Percentiles rank a stretch among this genome's conserved stretches.
Evolutionary conservation across 2,797 vertebrate species (phyloP).

Genomic region (Vireo griseus): DNA sequence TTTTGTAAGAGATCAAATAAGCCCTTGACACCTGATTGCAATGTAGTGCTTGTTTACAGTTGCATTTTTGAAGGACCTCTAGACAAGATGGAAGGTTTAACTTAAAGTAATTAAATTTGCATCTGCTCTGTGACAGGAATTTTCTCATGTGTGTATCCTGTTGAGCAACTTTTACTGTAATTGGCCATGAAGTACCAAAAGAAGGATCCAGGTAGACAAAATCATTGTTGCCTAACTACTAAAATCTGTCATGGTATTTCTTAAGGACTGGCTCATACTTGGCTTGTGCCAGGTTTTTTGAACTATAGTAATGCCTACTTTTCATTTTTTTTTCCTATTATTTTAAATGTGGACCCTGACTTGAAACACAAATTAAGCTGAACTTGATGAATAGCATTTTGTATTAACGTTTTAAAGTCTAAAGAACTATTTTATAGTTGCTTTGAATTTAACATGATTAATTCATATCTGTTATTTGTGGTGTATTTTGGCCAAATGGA

Average conservation of each 20-base stretch:
- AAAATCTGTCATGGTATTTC: slow-evolving; percentile 62
- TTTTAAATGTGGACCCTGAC: background rate
- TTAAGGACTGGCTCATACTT: slow-evolving; percentile 11
- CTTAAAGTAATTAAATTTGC: slow-evolving; percentile 95
- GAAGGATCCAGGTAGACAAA: slow-evolving; percentile 65
- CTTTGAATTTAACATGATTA: background rate
- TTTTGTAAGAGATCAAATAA: slow-evolving; percentile 92
- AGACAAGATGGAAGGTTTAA: slow-evolving; percentile 89
- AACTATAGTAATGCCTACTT: background rate
- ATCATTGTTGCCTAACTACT: slow-evolving; percentile 47
- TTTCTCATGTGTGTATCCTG: slow-evolving; percentile 59
- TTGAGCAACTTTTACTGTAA: slow-evolving; percentile 69
- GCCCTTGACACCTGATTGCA: slow-evolving; percentile 91
- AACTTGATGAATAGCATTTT: background rate
- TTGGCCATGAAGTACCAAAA: slow-evolving; percentile 66
- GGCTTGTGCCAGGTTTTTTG: slow-evolving; percentile 1
- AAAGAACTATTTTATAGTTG: background rate
- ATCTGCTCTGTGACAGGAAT: slow-evolving; percentile 88
- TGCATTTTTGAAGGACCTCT: slow-evolving; percentile 80
- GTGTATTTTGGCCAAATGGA: background rate
- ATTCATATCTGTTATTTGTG: background rate
- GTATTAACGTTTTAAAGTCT: background rate
- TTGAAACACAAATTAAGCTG: background rate
- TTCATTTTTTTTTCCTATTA: background rate
- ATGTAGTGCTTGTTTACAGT: slow-evolving; percentile 91